phyloP scores from a whole-genome alignment of 53 echinoderm and acorn worm species.

The Hippasteria phrygiana region DNA sequence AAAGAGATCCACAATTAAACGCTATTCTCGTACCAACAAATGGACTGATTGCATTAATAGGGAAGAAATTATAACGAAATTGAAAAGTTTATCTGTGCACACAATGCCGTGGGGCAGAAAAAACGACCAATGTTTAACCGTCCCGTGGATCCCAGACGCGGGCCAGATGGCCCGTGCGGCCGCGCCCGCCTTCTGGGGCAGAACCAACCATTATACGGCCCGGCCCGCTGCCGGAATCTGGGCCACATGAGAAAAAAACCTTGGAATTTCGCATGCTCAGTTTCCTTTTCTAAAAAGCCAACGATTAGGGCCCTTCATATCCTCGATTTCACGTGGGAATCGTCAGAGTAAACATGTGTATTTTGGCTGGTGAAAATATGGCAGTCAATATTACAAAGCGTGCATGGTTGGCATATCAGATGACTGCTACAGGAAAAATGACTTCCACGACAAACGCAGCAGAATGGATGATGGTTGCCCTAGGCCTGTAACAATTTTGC shows the following conservation, averaged over 20 bases:
- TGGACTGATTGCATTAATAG: slow-evolving; percentile 31
- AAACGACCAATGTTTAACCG: slow-evolving; percentile 44
- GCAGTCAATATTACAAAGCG: slow-evolving; percentile 27
- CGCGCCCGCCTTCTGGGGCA: slow-evolving; percentile 7
- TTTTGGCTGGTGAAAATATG: slow-evolving; percentile 61
- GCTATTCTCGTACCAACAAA: background rate
- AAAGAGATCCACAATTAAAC: background rate
- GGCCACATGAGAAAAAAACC: background rate
- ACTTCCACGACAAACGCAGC: background rate
- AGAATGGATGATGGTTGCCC: background rate
- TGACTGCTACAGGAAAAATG: background rate
- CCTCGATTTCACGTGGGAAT: slow-evolving; percentile 58
- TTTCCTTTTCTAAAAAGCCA: slow-evolving; percentile 34
- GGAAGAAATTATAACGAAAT: slow-evolving; percentile 38
- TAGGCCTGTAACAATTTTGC: background rate
- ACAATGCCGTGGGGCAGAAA: slow-evolving; percentile 6
- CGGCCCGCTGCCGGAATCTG: slow-evolving; percentile 16
- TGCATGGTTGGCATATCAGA: slow-evolving; percentile 29
- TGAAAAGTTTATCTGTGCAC: slow-evolving; percentile 14
- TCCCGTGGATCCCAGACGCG: slow-evolving; percentile 10
- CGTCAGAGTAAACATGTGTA: slow-evolving; percentile 54
- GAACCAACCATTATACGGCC: slow-evolving; percentile 28
- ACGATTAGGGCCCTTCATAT: slow-evolving; percentile 12
- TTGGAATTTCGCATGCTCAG: slow-evolving; percentile 43
- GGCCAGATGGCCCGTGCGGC: slow-evolving; percentile 45